A percentile compares a stretch with the other conserved stretches of the same genome.
phyloP scores from a whole-genome alignment of 2,113 vertebrate species.

The Telmatochromis sp. region DNA sequence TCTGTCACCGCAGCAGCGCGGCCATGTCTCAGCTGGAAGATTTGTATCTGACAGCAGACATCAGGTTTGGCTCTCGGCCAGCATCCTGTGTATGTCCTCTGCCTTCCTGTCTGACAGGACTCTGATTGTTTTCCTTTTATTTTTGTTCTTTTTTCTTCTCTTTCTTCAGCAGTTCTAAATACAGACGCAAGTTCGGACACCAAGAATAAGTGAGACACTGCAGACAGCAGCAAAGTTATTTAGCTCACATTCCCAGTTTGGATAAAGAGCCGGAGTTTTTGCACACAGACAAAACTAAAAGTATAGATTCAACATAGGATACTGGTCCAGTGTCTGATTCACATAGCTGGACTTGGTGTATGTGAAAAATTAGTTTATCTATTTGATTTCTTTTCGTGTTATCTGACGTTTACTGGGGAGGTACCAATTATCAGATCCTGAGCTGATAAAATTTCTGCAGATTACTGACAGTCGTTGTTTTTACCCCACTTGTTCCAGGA shows the following conservation, averaged over 20 bases:
- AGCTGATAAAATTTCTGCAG: neutral
- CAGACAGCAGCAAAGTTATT: neutral
- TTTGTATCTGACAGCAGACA: neutral
- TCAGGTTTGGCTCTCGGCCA: neutral
- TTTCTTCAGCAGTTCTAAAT: neutral
- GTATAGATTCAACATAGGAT: neutral
- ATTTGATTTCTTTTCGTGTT: neutral
- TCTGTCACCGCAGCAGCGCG: neutral
- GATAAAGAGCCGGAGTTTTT: neutral
- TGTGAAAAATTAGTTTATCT: neutral
- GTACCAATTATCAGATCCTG: neutral
- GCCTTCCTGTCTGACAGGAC: slow-evolving; percentile 46
- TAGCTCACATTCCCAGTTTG: neutral
- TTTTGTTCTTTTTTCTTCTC: neutral
- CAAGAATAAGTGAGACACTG: neutral
- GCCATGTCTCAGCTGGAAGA: neutral
- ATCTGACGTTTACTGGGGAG: neutral
- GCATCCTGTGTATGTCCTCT: slow-evolving; percentile 9
- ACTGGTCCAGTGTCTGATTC: neutral
- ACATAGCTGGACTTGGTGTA: neutral
- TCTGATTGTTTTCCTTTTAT: neutral
- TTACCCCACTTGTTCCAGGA: neutral
- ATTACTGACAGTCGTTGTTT: neutral
- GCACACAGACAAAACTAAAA: neutral
- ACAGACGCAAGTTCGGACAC: neutral